phyloP scores from a whole-genome alignment of 2,888 invertebrate species.

The Gastrophysa polygoni region DNA sequence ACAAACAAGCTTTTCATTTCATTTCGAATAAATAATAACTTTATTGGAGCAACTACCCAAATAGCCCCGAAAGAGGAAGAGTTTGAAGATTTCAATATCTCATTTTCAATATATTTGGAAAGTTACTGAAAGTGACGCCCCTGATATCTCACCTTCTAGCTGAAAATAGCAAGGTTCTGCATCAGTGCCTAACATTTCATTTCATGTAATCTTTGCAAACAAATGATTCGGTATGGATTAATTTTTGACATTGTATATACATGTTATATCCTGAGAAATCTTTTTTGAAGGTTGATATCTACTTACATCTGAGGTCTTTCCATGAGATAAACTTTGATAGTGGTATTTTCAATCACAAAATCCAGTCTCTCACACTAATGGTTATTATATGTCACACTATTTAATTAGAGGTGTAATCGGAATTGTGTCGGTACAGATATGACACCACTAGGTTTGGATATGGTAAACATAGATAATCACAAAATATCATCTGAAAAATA shows the following conservation, averaged over 20 bases:
- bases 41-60: too few species aligned
- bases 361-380: background rate
- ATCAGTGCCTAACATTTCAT: background rate
- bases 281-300: background rate
- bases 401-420: too few species aligned
- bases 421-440: too few species aligned
- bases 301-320: background rate
- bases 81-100: too few species aligned
- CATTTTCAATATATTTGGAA: too few species aligned
- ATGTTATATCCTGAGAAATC: background rate
- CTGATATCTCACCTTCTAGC: background rate
- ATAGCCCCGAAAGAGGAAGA: too few species aligned
- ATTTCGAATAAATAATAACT: too few species aligned
- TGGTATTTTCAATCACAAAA: background rate
- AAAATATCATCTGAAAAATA: too few species aligned
- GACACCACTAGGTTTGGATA: too few species aligned
- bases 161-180: background rate
- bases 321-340: background rate
- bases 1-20: too few species aligned
- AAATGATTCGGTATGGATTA: background rate
- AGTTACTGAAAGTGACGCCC: background rate
- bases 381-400: too few species aligned
- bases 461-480: too few species aligned
- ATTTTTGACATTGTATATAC: background rate
- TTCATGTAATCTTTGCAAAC: background rate